A percentile compares a stretch with the other conserved stretches of the same genome.
These are phyloP conservation scores for Discoglossus pictus DNA, from an alignment of 2,797 vertebrate species.

Conservation along the genomic window DNA sequence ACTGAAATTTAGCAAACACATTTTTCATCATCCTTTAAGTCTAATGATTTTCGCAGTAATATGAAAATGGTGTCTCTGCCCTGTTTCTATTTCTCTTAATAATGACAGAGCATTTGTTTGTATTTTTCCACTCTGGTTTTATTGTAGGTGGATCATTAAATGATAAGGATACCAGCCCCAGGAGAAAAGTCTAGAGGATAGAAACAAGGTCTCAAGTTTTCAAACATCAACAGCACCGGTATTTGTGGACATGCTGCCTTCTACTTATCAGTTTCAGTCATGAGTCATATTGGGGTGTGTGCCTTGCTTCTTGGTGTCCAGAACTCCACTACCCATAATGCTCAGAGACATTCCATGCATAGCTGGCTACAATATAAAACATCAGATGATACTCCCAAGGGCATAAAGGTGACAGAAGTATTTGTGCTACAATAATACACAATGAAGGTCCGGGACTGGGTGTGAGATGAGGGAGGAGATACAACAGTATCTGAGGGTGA, in stretches of 20 bases:
- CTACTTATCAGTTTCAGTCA: constrained; percentile 4
- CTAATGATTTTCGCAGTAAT: too few relatives aligned
- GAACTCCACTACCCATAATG: constrained; percentile 18
- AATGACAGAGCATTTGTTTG: too few relatives aligned
- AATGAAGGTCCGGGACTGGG: not conserved
- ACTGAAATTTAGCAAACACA: too few relatives aligned
- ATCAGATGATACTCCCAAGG: constrained; percentile 35
- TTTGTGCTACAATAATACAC: not conserved
- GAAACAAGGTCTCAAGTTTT: too few relatives aligned
- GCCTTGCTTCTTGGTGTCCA: constrained; percentile 12
- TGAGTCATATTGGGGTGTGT: constrained; percentile 33
- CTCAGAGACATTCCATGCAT: constrained; percentile 39
- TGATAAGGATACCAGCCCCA: too few relatives aligned
- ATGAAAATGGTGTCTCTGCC: too few relatives aligned
- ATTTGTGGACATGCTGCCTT: constrained; percentile 10
- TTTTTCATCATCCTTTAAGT: too few relatives aligned
- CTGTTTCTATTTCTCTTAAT: too few relatives aligned
- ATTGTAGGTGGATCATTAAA: too few relatives aligned
- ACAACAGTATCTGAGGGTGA: not conserved
- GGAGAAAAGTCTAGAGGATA: too few relatives aligned
- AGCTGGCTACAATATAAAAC: constrained; percentile 16
- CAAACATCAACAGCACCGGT: constrained; percentile 3
- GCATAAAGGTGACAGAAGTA: not conserved
- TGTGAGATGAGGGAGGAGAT: not conserved
- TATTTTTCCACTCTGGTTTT: too few relatives aligned